Base-by-base conservation (phyloP, 2,797 vertebrate genomes). In the Mus minutoides region DNA sequence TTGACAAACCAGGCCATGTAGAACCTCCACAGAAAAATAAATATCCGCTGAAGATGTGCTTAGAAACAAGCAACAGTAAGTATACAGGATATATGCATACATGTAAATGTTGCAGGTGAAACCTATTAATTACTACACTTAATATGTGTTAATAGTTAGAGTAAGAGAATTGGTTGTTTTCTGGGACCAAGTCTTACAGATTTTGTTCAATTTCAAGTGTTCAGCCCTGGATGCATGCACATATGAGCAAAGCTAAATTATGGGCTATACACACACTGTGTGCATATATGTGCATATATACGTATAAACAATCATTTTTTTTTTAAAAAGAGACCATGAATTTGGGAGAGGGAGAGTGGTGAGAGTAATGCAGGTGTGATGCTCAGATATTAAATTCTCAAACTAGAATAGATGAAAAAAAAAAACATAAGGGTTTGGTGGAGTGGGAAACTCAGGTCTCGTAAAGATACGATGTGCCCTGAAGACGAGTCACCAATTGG, bases 1-100 rank as follows among this genome's bases (percentile, higher is more conserved):
- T 97, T 95, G 64, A 84, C 7, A 86, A 90, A 43, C 17, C 67
- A 89, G n/a, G 56, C 5, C n/a, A 69, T 31, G 29, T 77, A 91
- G 56, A 88, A 78, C 19, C 11, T 58, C 22, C 24, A 85, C 6
- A 31, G 82, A 76, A 92, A 93, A 90, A n/a, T 49, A 71, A 62
- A 26, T 49, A 85, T 83, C 56, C 46, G 16, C 21, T 58, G 62
- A 95, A 95, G 84, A 34, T 84, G 14, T 84, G 16, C 71, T 96
- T 76, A 90, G 84, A 95, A 95, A 91, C 2, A 69, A 78, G 24
- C n/a, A 73, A 49, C 21, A 87, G n/a, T 71, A 84, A 71, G 92
- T 86, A 94, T 40, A 64, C 34, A 49, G 26, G 56, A 49, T 34
- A 49, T 62, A 40, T 54, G 6, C 34, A 67, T 52, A 11, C 58